Base-by-base conservation (phyloP, 2,888 invertebrate species). In the Neoascia interrupta region DNA sequence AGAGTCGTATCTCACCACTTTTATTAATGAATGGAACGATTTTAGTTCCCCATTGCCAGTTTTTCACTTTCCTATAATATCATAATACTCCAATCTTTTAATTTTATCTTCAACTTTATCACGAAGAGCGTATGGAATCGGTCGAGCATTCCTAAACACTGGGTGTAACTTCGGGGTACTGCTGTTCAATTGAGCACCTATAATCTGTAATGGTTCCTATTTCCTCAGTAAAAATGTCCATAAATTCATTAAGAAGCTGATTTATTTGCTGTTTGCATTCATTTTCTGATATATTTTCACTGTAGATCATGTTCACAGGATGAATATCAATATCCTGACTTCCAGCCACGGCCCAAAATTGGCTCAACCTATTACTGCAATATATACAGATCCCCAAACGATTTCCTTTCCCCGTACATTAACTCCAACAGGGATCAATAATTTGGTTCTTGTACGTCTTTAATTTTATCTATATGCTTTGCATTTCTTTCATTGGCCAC, bases 1-100 rank as follows among this genome's bases (percentile, higher is more conserved):
- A 56, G 16, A 56, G 36, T 0, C 58, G 28, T 34, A 73, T 39
- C 26, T 19, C 16, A 1, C 34, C 43, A 37, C 54, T 49, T 10
- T 51, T 58, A 28, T 72, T 72, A 11, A 53, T 45, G 0, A 64
- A 45, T 15, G 63, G 34, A 5, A 73, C 63, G 13, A 73, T 56
- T 6, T 49, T 56, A 18, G 61, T 61, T 47, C 56, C 60, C 49
- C 66, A 49, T n/a, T 39, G 26, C 1, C 53, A 47, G 23, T 66
- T 41, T 0, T 18, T 45, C 0, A 54, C 26, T 6, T 31, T 34
- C 34, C 28, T 16, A 54, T 16, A 11, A 56, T 47, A 8, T 23
- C 28, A 2, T 43, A 45, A n/a, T 31, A 37, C 1, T 54, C 41
- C n/a, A 64, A 18, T 10, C 36, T 16, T 13, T 34, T 34, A 18